Conservation (phyloP, 2,113 vertebrate species). For the Galeopterus variegatus region DNA sequence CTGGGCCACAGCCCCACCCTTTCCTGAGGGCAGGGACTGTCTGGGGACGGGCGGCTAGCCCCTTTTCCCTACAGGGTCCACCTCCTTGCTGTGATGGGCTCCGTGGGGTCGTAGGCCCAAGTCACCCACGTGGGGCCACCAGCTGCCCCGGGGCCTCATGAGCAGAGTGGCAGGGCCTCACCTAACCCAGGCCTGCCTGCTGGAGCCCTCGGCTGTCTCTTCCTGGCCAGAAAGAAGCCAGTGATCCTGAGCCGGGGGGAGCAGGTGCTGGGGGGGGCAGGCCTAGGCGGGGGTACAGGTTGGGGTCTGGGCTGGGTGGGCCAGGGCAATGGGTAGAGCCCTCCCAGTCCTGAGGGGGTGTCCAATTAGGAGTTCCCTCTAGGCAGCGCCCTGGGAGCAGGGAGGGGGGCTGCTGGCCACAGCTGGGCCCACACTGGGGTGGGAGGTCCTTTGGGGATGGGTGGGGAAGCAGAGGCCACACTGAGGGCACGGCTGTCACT, state of each 20-base stretch:
- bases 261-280: background rate
- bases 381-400: background rate
- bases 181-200: fast-evolving
- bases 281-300: background rate
- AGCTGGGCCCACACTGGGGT: background rate
- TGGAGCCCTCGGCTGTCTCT: background rate
- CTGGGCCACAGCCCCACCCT: background rate
- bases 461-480: background rate
- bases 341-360: background rate
- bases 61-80: background rate
- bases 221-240: background rate
- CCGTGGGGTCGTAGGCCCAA: background rate
- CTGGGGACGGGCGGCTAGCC: too few species aligned
- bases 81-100: background rate
- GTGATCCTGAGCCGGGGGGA: background rate
- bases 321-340: background rate
- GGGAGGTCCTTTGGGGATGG: background rate
- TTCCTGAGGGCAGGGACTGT: background rate
- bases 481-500: background rate
- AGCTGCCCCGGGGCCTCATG: background rate
- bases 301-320: background rate
- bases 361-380: background rate
- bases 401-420: background rate
- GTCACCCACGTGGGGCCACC: too few species aligned
- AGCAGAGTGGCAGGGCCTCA: background rate